Base-by-base conservation (phyloP, 2,113 vertebrate genomes). In the Mellivora capensis region DNA sequence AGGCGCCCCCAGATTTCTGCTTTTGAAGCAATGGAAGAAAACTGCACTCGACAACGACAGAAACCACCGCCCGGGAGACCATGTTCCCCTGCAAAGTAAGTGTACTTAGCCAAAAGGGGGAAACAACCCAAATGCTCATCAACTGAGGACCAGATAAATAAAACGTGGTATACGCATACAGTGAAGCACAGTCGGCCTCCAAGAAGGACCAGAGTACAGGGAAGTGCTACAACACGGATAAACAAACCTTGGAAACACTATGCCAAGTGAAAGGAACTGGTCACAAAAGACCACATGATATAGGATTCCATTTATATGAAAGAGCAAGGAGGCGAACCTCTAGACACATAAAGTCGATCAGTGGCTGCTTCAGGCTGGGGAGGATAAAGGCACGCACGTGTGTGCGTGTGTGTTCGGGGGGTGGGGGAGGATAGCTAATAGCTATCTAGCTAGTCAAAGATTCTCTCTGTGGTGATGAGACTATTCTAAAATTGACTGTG, bases 371-470 rank as follows among this genome's bases (percentile, higher is more conserved):
- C 79, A 79, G 49, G 54, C 52, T 77, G 21, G 21, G 14, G 20
- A 54, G 34, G 17, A 13, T 21, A 39, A 14, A 23, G 7, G 74
- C 39, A 6, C 7, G 7, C 3, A 2, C 15, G 13, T 7, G 13
- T 76, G 12, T 1, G 12, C 1, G 14, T 4, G 3, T 42, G 71
- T 27, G 1, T 8, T 5, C 29, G 6, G 25, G 0, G 17, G 6
- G 57, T 6, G 3, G 6, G 25, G 10, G 31, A 14, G 8, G 34
- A 44, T 0, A 59, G 62, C 57, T 86, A 52, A 87, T 4, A 52
- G 13, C 20, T 42, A 4, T 4, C 42, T 79, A 27, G 37, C 10
- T 71, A 44, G 1, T 44, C 20, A 31, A 29, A 31, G 54, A 4
- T 39, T 83, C 76, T 93, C 69, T 87, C 23, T 61, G 12, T n/a